Base-by-base conservation (phyloP, 37 sponge, comb jelly and placozoan genomes). In the Geodia barretti region DNA sequence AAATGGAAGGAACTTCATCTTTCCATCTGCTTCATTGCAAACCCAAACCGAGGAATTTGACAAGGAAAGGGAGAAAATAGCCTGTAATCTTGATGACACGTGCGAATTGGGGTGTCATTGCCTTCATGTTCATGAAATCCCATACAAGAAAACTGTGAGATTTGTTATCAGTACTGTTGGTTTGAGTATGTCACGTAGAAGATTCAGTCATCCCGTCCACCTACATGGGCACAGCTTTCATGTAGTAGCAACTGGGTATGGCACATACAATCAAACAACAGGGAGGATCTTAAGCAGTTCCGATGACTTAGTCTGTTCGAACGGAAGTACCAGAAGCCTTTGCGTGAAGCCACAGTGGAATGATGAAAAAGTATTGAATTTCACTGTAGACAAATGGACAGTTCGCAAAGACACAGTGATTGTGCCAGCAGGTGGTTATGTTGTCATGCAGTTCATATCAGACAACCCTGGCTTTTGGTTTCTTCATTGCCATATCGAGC, bases 381-480 rank as follows among this genome's bases (percentile, higher is more conserved):
- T 47, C 37, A 68, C 76, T 32, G 61, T 79, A 47, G 54, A 47
- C 54, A 47, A 47, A 14, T 14, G 54, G 54, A 47, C 54, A 47
- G 54, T 47, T 29, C 75, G 81, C 7, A 93, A 93, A 38, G 94
- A 93, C 75, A 89, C 90, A 3, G 81, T 93, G 0, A 89, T 93
- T 17, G 82, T 86, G 1, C 94, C 94, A 38, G 83, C 84, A 28
- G 87, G 90, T 28, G 94, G 90, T 1, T 89, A 86, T 72, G 87
- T 83, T n/a, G 90, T 81, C 2, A 60, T 93, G 33, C 42, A 78
- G 24, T 83, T 89, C 64, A 68, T 40, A 2, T 34, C 87, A 0
- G 87, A 93, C 76, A 93, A 93, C 64, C 87, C 87, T 17, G 93
- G 93, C 5, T 63, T 54, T 39, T 92, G 93, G 93, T 88, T 92